Base-by-base conservation (phyloP, 1,140 invertebrate species). In the Ephestia elutella region DNA sequence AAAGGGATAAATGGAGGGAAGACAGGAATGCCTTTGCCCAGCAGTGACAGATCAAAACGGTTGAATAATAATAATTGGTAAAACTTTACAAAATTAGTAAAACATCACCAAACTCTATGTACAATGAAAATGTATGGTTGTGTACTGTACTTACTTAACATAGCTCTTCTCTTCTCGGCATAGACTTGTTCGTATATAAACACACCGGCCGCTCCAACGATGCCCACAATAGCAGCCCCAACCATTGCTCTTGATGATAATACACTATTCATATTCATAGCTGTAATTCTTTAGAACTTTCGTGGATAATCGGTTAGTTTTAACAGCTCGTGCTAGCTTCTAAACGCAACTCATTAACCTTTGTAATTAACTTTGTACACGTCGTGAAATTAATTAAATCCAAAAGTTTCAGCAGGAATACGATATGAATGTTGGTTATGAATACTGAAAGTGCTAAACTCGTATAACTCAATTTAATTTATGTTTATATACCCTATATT, bases 121-220 rank as follows among this genome's bases (percentile, higher is more conserved):
- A n/a, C n/a, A n/a, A 50, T 50, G 13, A 50, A 20, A 2, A 50
- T 50, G 9, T 8, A 32, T 11, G 11, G 30, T 32, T 32, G 11
- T 32, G 7, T 32, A 32, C 30, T 50, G 10, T 48, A 73, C 78
- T 79, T 63, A 79, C 89, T 81, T 63, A 90, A 82, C 65, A 87
- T 85, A 17, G 86, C 80, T 65, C 91, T 85, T 55, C 90, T 71
- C 67, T 90, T 89, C 63, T 92, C 89, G 49, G 91, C 90, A 56
- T 91, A 86, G n/a, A 92, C 82, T 72, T 91, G 92, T 60, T 93
- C 90, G 58, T 92, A 91, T 50, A 93, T 87, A 64, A 92, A 91
- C 54, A 92, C 84, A 38, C 91, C 90, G 59, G 92, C 92, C 15
- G 91, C 92, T 54, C 92, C 90, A 35, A 93, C 86, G 1, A 93